A percentile compares a stretch with the other conserved stretches of the same genome.
Evolutionary conservation across 2,113 vertebrate species (phyloP).

Genomic region (Toxotes jaculatrix): DNA sequence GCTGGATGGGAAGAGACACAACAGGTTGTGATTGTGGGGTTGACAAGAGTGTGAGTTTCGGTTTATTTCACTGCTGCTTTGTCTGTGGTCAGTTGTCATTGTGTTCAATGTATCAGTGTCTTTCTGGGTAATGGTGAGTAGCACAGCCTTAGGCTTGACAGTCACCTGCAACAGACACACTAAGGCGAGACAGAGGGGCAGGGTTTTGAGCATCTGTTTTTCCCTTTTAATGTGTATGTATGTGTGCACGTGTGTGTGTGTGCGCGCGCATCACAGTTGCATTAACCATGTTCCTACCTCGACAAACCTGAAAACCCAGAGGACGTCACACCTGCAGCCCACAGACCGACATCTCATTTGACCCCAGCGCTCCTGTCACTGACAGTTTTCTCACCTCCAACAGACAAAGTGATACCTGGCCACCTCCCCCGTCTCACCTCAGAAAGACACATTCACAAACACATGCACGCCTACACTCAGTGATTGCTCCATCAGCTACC

Average conservation of each 20-base stretch:
- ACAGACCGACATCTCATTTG: constrained; percentile 65
- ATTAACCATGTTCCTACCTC: constrained; percentile 18
- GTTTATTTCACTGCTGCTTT: constrained; percentile 17
- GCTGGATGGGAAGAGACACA: constrained; percentile 5
- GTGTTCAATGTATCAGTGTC: constrained; percentile 40
- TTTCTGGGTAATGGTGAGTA: constrained; percentile 24
- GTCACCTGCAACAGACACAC: constrained; percentile 17
- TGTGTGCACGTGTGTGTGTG: background rate
- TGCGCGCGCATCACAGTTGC: background rate
- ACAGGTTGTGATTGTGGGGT: constrained; percentile 13
- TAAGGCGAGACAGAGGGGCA: constrained; percentile 9
- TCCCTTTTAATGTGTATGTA: constrained; percentile 9
- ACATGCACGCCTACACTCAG: constrained; percentile 6
- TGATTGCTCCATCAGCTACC: constrained; percentile 41
- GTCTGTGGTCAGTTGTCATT: constrained; percentile 34
- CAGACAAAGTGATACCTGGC: constrained; percentile 56
- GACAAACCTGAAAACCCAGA: constrained; percentile 36
- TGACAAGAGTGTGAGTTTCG: constrained; percentile 22
- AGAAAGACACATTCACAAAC: constrained; percentile 20
- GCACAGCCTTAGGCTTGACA: constrained; percentile 27
- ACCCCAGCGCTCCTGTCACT: constrained; percentile 50
- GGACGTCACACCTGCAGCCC: constrained; percentile 66
- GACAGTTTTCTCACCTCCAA: constrained; percentile 52
- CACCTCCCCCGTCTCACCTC: constrained; percentile 19
- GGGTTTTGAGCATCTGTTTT: constrained; percentile 7